A percentile compares a stretch with the other conserved stretches of the same genome.
phyloP scores from a whole-genome alignment of 2,797 vertebrate genomes.

The Schizopygopsis malacanthus region DNA sequence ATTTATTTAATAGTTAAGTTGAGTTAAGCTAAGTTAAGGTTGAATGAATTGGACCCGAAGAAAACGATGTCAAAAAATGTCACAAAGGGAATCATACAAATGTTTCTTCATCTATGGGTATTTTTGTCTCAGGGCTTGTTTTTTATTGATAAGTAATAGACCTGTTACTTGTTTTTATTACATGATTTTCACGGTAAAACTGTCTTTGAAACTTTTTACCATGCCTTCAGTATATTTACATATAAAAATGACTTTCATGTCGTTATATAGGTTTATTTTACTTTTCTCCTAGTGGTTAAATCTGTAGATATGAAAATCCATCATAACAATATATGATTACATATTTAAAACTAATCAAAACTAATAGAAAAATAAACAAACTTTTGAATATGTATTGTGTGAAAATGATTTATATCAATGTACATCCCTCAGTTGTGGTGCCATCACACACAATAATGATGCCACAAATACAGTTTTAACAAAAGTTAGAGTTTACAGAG shows the following conservation, averaged over 20 bases:
- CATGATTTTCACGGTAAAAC: not conserved
- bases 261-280: not conserved
- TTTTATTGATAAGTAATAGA: not conserved
- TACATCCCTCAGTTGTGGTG: not conserved
- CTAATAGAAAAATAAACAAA: slow-evolving; percentile 1
- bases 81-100: not conserved
- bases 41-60: not conserved
- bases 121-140: not conserved
- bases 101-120: not conserved
- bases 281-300: not conserved
- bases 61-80: not conserved
- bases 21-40: not conserved
- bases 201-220: not conserved
- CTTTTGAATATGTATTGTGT: slow-evolving; percentile 3
- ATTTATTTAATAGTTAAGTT: too few species aligned
- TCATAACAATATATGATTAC: not conserved
- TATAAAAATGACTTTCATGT: not conserved
- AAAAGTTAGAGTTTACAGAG: slow-evolving; percentile 2
- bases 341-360: slow-evolving; percentile 8
- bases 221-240: not conserved
- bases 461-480: not conserved
- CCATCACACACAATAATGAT: not conserved
- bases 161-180: not conserved
- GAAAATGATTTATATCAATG: not conserved
- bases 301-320: slow-evolving; percentile 10